phyloP scores from a whole-genome alignment of 2,113 vertebrate genomes.

The Equus przewalskii region DNA sequence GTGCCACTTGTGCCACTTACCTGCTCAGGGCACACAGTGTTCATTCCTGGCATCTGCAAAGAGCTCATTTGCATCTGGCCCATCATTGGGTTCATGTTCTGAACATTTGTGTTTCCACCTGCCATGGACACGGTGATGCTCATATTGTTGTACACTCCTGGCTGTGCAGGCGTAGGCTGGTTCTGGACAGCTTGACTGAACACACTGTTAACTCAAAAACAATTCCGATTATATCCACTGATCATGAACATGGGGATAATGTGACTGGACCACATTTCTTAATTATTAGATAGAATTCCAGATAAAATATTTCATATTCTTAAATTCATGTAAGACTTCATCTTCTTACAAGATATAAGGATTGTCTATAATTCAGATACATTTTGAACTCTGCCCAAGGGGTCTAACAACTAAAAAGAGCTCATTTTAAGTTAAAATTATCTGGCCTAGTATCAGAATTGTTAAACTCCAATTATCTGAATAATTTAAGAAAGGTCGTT shows the following conservation, averaged over 20 bases:
- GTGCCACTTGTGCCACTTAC: conserved; percentile 83
- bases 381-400: conserved; percentile 40
- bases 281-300: conserved; percentile 35
- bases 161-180: conserved; percentile 90
- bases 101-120: conserved; percentile 90
- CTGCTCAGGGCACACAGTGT: conserved; percentile 94
- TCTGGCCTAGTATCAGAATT: neutral
- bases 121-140: conserved; percentile 99
- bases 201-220: conserved; percentile 88
- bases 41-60: conserved; percentile 93
- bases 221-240: conserved; percentile 68
- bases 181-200: conserved; percentile 92
- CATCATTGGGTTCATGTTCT: conserved; percentile 93
- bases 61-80: conserved; percentile 93
- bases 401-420: conserved; percentile 49
- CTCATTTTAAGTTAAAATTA: conserved; percentile 24
- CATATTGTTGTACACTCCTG: conserved; percentile 99
- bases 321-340: neutral
- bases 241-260: neutral
- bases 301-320: conserved; percentile 12
- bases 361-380: conserved; percentile 43
- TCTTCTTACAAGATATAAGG: conserved; percentile 22
- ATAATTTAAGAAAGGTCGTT: conserved; percentile 13
- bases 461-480: neutral
- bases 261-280: neutral